These are phyloP conservation scores for Diadegma fenestrale DNA, from an alignment of 2,888 invertebrate genomes.

Conservation along the genomic window DNA sequence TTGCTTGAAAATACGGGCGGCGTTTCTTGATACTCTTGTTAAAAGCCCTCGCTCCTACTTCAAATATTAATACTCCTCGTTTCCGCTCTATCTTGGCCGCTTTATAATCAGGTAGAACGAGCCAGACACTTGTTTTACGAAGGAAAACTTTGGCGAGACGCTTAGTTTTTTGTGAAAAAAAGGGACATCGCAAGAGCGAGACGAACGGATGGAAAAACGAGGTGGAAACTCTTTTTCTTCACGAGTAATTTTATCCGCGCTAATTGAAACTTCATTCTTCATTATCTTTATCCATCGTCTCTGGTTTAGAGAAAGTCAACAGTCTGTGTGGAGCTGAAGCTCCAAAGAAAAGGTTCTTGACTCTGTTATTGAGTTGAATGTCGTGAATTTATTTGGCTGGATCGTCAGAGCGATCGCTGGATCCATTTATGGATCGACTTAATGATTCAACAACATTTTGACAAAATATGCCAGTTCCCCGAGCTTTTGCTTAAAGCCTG, in stretches of 20 bases:
- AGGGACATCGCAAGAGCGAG: background rate
- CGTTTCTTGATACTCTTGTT: background rate
- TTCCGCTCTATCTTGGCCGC: background rate
- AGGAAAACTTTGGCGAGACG: slow-evolving; percentile 39
- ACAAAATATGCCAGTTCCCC: background rate
- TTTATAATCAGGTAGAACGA: slow-evolving; percentile 6
- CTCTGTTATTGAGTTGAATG: no score
- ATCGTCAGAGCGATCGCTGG: no score
- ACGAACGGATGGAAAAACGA: background rate
- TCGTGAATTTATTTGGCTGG: no score
- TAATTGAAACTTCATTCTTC: slow-evolving; percentile 27
- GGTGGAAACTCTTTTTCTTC: slow-evolving; percentile 7
- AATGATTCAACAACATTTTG: background rate
- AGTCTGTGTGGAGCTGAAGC: background rate
- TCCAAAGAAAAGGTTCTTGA: no score
- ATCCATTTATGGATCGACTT: no score
- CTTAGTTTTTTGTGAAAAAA: background rate
- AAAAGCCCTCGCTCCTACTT: background rate
- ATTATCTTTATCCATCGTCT: slow-evolving; percentile 13
- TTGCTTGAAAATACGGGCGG: background rate
- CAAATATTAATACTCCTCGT: background rate
- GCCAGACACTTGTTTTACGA: slow-evolving; percentile 33
- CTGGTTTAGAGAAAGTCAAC: slow-evolving; percentile 42
- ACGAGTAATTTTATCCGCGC: slow-evolving; percentile 19
- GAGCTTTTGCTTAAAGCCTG: background rate